A percentile compares a stretch with the other conserved stretches of the same genome.
These are phyloP conservation scores for Anoplius nigerrimus DNA, from an alignment of 2,888 invertebrate genomes.

Conservation along the genomic window DNA sequence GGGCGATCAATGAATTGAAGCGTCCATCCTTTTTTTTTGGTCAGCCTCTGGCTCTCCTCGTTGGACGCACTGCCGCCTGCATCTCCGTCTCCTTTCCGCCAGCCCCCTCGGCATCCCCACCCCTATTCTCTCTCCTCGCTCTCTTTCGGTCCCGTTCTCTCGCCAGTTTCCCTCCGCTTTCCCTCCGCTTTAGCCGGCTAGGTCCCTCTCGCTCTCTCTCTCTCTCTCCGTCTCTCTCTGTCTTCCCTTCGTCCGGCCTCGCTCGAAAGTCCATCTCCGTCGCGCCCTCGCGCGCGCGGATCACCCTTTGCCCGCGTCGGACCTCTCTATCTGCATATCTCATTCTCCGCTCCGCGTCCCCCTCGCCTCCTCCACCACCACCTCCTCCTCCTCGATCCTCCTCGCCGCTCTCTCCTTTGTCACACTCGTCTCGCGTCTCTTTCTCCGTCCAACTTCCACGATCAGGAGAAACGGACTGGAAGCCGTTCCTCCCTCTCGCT, in stretches of 20 bases:
- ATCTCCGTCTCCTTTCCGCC: conserved; percentile 57
- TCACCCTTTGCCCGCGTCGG: conserved; percentile 25
- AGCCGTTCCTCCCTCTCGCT: conserved; percentile 45
- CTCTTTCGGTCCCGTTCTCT: conserved; percentile 33
- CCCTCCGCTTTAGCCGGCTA: conserved; percentile 30
- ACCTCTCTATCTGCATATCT: conserved; percentile 56
- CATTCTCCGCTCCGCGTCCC: conserved; percentile 50
- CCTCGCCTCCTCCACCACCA: conserved; percentile 47
- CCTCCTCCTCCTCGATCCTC: conserved; percentile 38
- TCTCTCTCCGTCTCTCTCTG: conserved; percentile 41
- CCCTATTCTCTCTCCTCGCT: conserved; percentile 28
- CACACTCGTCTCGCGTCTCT: conserved; percentile 45
- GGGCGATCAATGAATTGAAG: conserved; percentile 75
- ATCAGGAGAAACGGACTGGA: conserved; percentile 56
- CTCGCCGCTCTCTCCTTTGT: conserved; percentile 31
- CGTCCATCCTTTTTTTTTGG: conserved; percentile 73
- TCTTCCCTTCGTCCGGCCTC: conserved; percentile 47
- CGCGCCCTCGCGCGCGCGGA: conserved; percentile 11
- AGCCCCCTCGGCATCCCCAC: conserved; percentile 40
- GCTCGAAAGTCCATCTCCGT: conserved; percentile 30
- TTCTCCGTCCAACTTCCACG: conserved; percentile 50
- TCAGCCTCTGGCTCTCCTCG: conserved; percentile 67
- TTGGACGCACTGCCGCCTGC: conserved; percentile 61
- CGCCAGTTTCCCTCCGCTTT: conserved; percentile 24
- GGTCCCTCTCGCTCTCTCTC: conserved; percentile 33